Percentiles rank a stretch among this genome's conserved stretches.
Evolutionary conservation across 2,888 invertebrate species (phyloP).

Genomic region (Eugnorisma glareosa): DNA sequence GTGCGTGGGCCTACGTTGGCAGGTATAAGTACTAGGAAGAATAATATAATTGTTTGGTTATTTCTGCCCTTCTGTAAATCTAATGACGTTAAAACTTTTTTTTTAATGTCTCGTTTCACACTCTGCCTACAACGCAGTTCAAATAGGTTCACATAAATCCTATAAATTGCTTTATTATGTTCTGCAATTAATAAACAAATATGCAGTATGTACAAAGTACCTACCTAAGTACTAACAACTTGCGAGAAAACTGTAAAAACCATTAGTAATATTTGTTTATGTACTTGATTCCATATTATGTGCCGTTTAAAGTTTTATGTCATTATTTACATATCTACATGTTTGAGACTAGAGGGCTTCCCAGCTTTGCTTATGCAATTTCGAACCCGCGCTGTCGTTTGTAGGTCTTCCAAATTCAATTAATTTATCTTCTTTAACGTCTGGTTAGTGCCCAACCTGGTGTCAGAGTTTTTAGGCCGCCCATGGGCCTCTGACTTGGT

Average conservation of each 20-base stretch:
- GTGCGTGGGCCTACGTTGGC: no score
- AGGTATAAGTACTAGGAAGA: no score
- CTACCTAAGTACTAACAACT: slow-evolving; percentile 6
- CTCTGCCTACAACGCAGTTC: slow-evolving; percentile 6
- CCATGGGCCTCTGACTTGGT: no score
- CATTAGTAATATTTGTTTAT: slow-evolving; percentile 31
- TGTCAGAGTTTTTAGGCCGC: no score
- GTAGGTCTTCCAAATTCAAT: not conserved
- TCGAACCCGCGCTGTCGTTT: not conserved
- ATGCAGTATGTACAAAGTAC: slow-evolving; percentile 6
- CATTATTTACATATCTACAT: slow-evolving; percentile 29
- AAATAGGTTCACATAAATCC: slow-evolving; percentile 36
- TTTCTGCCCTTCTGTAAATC: no score
- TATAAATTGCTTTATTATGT: slow-evolving; percentile 48
- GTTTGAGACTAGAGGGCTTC: not conserved
- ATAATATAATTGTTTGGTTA: no score
- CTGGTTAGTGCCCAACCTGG: no score
- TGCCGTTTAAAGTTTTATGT: slow-evolving; percentile 19
- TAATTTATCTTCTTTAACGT: no score
- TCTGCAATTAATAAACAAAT: slow-evolving; percentile 43
- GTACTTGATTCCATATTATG: not conserved
- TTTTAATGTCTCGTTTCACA: no score
- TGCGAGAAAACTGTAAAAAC: slow-evolving; percentile 10
- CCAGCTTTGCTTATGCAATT: not conserved
- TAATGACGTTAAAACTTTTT: no score